phyloP scores from a whole-genome alignment of 2,888 invertebrate species.

The Stenurella melanura region DNA sequence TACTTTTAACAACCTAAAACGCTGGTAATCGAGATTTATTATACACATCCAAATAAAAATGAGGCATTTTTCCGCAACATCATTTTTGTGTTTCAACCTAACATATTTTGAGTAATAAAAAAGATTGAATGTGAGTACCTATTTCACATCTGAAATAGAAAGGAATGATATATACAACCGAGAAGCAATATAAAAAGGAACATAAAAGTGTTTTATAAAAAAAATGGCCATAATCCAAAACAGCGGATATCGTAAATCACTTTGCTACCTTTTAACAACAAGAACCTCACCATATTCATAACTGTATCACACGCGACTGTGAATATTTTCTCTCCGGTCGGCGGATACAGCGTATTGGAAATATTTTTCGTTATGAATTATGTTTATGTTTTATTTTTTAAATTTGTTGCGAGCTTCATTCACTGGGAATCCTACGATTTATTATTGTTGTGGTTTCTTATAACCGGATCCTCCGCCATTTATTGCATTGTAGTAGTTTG shows the following conservation, averaged over 20 bases:
- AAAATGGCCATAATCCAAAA: slow-evolving; percentile 18
- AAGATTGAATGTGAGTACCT: slow-evolving; percentile 27
- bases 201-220: slow-evolving; percentile 18
- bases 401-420: neutral
- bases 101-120: slow-evolving; percentile 28
- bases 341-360: neutral
- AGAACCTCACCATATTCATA: neutral
- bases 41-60: neutral
- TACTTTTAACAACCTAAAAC: slow-evolving; percentile 1
- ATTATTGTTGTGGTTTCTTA: neutral
- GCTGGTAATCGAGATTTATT: neutral
- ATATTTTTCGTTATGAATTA: neutral
- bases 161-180: slow-evolving; percentile 25
- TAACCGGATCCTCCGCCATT: neutral
- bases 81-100: slow-evolving; percentile 16
- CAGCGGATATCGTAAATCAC: slow-evolving; percentile 17
- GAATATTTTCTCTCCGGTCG: neutral
- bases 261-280: neutral
- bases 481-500: no score
- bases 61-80: slow-evolving; percentile 13
- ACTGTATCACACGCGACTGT: neutral
- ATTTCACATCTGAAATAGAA: slow-evolving; percentile 26
- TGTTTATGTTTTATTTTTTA: neutral
- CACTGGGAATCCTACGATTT: neutral
- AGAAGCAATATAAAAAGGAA: slow-evolving; percentile 21